Base-by-base conservation (phyloP, 2,888 invertebrate genomes). In the Oxyscelio sp. region DNA sequence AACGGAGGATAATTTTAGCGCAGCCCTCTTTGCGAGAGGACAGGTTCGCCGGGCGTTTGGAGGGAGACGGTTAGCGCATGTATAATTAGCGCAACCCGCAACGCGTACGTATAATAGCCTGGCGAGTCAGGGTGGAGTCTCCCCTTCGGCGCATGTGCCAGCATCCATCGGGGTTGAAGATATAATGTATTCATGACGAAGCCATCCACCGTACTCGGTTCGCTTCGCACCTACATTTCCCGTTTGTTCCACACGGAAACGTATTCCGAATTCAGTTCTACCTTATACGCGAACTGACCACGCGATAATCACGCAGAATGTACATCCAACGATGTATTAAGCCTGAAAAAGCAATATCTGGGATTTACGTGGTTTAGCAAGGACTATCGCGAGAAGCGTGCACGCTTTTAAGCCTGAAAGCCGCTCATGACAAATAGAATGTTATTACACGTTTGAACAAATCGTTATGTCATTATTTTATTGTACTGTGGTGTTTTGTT, bases 121-220 rank as follows among this genome's bases (percentile, higher is more conserved):
- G 54, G 24, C 43, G 48, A 48, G 43, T 85, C 90, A 92, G 93
- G 92, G 92, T 92, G 92, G 93, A 93, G 93, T 87, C 90, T 89
- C 89, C 88, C 87, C 85, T 81, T 88, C 88, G 87, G 93, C 93
- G 93, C 93, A 93, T 93, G 93, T 91, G 92, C 93, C 91, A 92
- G 92, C 92, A 92, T 92, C 91, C 91, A 90, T 90, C 89, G 88
- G 89, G 88, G 88, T 88, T 87, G 78, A 85, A 87, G 89, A 88
- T 90, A 90, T 93, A 92, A 93, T 92, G 91, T 92, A 93, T 93
- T 93, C 93, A 93, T 93, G 93, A 92, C 92, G 90, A 89, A 88
- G 83, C 81, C 68, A 81, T 74, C 87, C 85, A 78, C 73, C 79
- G 66, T 70, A 48, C 85, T 75, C 84, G 68, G 65, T 54, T 78